Evolutionary conservation across 2,113 vertebrate genomes (phyloP).

Genomic region (Silurus glanis): DNA sequence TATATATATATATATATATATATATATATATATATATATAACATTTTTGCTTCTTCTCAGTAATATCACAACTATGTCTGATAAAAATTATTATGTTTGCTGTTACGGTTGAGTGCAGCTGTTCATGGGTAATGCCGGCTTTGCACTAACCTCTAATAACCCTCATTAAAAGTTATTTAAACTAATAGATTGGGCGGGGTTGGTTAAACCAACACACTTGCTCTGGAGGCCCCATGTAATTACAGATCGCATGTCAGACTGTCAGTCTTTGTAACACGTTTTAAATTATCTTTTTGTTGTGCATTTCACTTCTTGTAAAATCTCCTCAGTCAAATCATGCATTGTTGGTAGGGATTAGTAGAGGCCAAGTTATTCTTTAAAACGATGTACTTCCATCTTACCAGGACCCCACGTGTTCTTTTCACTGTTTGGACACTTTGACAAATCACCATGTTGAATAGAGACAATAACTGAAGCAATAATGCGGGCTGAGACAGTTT

Average conservation of each 20-base stretch:
- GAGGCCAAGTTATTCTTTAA: conserved; percentile 10
- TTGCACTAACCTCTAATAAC: conserved; percentile 69
- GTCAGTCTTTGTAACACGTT: conserved; percentile 44
- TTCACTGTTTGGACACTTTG: conserved; percentile 40
- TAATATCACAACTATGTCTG: conserved; percentile 1
- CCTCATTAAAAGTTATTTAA: conserved; percentile 79
- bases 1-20: not conserved
- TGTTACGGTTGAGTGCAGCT: conserved; percentile 26
- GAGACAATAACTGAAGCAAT: conserved; percentile 8
- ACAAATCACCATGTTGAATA: conserved; percentile 37
- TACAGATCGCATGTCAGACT: conserved; percentile 39
- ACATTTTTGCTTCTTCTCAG: not conserved
- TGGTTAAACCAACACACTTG: conserved; percentile 73
- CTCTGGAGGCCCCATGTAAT: conserved; percentile 65
- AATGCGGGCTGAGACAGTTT: conserved; percentile 8
- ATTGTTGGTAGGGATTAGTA: conserved; percentile 4
- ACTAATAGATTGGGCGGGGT: conserved; percentile 77
- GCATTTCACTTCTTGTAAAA: conserved; percentile 28
- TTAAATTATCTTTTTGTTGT: conserved; percentile 32
- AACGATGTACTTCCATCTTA: conserved; percentile 21
- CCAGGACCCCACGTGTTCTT: conserved; percentile 30
- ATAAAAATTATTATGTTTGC: conserved; percentile 14
- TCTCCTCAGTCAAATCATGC: conserved; percentile 29
- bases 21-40: not conserved
- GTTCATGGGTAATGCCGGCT: conserved; percentile 59